Conservation (phyloP, 2,888 invertebrate species). For the Nymphalis polychloros region DNA sequence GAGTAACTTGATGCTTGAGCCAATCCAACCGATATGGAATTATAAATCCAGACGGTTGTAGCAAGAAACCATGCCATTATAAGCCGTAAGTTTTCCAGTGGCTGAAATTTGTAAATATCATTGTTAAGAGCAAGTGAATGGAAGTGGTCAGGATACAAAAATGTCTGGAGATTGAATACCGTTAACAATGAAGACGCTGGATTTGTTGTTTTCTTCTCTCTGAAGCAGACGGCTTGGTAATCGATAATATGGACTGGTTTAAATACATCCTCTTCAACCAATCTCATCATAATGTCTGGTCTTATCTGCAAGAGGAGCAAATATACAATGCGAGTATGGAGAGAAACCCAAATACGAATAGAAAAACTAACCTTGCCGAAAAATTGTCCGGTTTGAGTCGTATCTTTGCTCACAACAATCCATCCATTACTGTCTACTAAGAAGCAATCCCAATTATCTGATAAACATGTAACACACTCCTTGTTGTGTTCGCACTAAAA, state of each 20-base stretch:
- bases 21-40: conserved; percentile 75
- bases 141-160: neutral
- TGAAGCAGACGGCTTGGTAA: conserved; percentile 94
- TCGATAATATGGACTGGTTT: conserved; percentile 89
- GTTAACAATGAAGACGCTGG: conserved; percentile 82
- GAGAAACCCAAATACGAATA: neutral
- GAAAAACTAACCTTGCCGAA: conserved; percentile 85
- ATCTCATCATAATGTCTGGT: conserved; percentile 87
- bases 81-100: conserved; percentile 80
- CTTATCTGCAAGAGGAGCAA: conserved; percentile 65
- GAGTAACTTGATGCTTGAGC: conserved; percentile 76
- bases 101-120: conserved; percentile 62
- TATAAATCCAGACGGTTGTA: conserved; percentile 81
- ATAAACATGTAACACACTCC: conserved; percentile 73
- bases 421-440: conserved; percentile 95
- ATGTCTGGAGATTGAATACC: conserved; percentile 59
- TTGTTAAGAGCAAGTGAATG: neutral
- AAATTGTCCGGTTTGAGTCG: conserved; percentile 89
- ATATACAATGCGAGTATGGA: neutral
- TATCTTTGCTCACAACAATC: conserved; percentile 88
- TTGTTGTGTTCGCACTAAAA: conserved; percentile 75
- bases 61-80: conserved; percentile 82
- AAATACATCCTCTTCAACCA: conserved; percentile 89
- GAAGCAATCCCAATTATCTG: conserved; percentile 88
- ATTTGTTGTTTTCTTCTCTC: conserved; percentile 84